These are phyloP conservation scores for Rhinichthys klamathensis DNA, from an alignment of 2,113 vertebrate genomes.

Conservation along the genomic window DNA sequence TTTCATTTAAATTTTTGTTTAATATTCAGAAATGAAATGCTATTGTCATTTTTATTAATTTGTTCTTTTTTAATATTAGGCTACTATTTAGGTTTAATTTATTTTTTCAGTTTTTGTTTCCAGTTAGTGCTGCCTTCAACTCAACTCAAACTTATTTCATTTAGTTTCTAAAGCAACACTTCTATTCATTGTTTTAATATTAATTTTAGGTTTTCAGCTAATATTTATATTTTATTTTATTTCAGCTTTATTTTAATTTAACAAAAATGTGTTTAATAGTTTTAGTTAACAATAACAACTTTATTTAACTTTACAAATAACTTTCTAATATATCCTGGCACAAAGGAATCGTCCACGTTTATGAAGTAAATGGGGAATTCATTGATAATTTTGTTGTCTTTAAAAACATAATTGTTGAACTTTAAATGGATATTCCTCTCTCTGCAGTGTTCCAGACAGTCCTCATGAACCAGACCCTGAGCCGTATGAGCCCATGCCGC, in stretches of 20 bases:
- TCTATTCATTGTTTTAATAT: too few relatives aligned
- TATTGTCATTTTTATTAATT: not conserved
- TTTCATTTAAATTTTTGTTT: not conserved
- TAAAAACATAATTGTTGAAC: not conserved
- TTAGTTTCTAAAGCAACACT: too few relatives aligned
- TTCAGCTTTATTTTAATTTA: not conserved
- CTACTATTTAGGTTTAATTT: not conserved
- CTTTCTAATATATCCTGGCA: not conserved
- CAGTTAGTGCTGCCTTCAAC: not conserved
- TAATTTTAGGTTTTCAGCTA: not conserved
- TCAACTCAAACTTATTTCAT: too few relatives aligned
- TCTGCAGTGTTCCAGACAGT: conserved; percentile 75
- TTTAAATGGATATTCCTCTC: not conserved
- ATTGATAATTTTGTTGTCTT: not conserved
- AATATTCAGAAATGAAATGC: too few relatives aligned
- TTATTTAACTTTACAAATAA: too few relatives aligned
- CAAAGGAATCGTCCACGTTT: not conserved
- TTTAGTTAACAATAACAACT: not conserved
- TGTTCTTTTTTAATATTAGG: not conserved
- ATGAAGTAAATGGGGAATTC: not conserved
- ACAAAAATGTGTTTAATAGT: not conserved
- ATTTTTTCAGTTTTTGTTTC: not conserved
- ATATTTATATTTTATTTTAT: not conserved
- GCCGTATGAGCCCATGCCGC: conserved; percentile 87
- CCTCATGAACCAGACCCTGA: conserved; percentile 92